Evolutionary conservation across 1,140 invertebrate species (phyloP), one percentile per base, ranked within the genome.

Genomic region (Leptinotarsa defecta): DNA sequence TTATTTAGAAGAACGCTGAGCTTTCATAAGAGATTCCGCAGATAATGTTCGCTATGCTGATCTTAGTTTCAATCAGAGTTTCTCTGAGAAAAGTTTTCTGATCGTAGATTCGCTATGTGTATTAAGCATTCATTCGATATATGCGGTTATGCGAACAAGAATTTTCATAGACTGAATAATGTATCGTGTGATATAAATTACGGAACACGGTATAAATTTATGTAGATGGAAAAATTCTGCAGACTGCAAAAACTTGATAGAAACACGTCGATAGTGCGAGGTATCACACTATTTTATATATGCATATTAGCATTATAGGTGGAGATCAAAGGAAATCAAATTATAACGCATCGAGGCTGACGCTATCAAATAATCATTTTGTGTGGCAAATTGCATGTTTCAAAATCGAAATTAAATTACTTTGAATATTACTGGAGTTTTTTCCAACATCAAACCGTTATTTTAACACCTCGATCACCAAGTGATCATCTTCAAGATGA

Each of bases 1-100:
- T 73, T 64, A 34, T 73, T 48, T 4, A 20, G 43, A 64, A 73
- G 61, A 73, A 67, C 48, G 62, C 71, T 64, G 61, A 73, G 71
- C 71, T 73, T 73, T 73, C 63, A 73, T 48, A 62, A 62, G 43
- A 73, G 64, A 65, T 65, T 22, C 4, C 64, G 3, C 17, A 27
- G 64, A 65, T 65, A 65, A 20, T 65, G 64, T 65, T 65, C 20
- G 17, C 52, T n/a, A n/a, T 34, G 64, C 20, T 13, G 20, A 65
- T 65, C 22, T 65, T 22, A 34, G 17, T 65, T 65, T 65, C 20
- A 65, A 57, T 65, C 64, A 22, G 64, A 65, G 22, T 65, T 65
- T 65, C 22, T 65, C 64, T 11, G 20, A 65, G 20, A 15, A 22
- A 34, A 15, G 15, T 22, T 65, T 65, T 24, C 27, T 22, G 64